Evolutionary conservation across 1,140 invertebrate species (phyloP).

Genomic region (Drosophila cardini): DNA sequence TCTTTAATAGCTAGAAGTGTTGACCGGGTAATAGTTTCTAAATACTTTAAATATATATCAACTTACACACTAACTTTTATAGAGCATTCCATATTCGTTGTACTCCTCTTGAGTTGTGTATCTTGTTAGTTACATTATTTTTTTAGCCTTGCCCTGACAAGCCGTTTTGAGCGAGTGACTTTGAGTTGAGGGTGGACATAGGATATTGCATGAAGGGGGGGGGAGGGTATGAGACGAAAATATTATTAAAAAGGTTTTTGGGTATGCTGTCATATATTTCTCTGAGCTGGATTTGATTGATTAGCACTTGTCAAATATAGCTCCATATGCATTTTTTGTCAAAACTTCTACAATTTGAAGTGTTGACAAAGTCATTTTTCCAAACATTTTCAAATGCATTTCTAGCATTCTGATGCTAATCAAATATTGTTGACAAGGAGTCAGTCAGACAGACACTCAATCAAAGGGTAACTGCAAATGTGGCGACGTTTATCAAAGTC

Average conservation of each 20-base stretch:
- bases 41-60: no score
- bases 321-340: slow-evolving; percentile 50
- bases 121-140: slow-evolving; percentile 38
- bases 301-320: slow-evolving; percentile 74
- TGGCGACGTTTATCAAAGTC: slow-evolving; percentile 62
- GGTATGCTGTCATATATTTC: slow-evolving; percentile 63
- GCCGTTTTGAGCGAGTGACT: slow-evolving; percentile 48
- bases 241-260: slow-evolving; percentile 79
- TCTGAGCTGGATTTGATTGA: slow-evolving; percentile 66
- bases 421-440: slow-evolving; percentile 64
- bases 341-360: slow-evolving; percentile 38
- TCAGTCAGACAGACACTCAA: slow-evolving; percentile 41
- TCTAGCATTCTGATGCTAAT: slow-evolving; percentile 55
- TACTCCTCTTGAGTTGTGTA: neutral
- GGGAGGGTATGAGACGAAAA: slow-evolving; percentile 29
- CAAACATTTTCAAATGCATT: slow-evolving; percentile 56
- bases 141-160: slow-evolving; percentile 58
- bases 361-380: slow-evolving; percentile 67
- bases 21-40: no score
- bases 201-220: neutral
- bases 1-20: no score
- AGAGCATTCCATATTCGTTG: slow-evolving; percentile 21
- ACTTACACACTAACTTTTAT: neutral
- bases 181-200: slow-evolving; percentile 39
- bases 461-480: slow-evolving; percentile 44